Evolutionary conservation across 2,113 vertebrate species (phyloP).

Genomic region (Pyxicephalus adspersus): DNA sequence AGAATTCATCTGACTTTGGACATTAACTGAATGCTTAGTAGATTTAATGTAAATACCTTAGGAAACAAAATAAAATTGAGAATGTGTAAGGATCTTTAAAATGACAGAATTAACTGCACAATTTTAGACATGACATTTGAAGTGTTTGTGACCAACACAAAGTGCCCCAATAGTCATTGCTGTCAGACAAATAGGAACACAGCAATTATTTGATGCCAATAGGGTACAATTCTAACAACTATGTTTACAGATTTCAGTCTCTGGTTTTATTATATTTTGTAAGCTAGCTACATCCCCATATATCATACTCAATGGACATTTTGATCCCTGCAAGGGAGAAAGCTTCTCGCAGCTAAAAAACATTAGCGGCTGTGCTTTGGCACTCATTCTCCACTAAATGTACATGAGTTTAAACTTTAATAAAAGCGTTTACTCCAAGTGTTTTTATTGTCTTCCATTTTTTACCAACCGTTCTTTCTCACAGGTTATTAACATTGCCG

Average conservation of each 20-base stretch:
- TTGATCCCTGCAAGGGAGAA: slow-evolving; percentile 31
- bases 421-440: slow-evolving; percentile 12
- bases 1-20: too few relatives aligned
- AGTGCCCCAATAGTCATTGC: too few relatives aligned
- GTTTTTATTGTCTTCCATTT: slow-evolving; percentile 6
- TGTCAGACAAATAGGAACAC: slow-evolving; percentile 13
- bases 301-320: slow-evolving; percentile 25
- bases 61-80: too few relatives aligned
- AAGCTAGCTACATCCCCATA: slow-evolving; percentile 32
- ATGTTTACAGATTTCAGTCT: slow-evolving; percentile 14
- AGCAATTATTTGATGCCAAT: slow-evolving; percentile 36
- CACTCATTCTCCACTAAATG: slow-evolving; percentile 19
- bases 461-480: neutral
- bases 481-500: too few relatives aligned
- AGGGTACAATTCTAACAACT: slow-evolving; percentile 28
- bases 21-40: too few relatives aligned
- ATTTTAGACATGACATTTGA: too few relatives aligned
- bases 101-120: too few relatives aligned
- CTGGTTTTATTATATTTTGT: slow-evolving; percentile 38
- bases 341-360: slow-evolving; percentile 7
- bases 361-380: slow-evolving; percentile 34
- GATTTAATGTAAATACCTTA: too few relatives aligned
- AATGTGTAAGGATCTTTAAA: too few relatives aligned
- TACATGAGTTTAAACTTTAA: slow-evolving; percentile 15
- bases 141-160: too few relatives aligned